Evolutionary conservation across 2,888 invertebrate species (phyloP), one percentile per base, ranked within the genome.

Genomic region (Brachypterus glaber): DNA sequence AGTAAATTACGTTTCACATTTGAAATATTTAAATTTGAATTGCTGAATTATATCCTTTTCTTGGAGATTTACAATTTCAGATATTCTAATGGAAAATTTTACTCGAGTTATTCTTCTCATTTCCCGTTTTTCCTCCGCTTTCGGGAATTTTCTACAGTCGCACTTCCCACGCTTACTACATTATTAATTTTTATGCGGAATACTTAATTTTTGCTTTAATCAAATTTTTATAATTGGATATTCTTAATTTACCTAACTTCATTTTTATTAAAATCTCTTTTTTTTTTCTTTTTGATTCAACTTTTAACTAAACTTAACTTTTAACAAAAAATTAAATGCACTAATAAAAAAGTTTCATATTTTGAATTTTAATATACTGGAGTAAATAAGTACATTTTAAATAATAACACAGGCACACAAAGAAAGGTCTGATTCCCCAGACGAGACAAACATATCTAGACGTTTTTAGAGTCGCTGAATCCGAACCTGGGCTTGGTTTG

Each of bases 11-110:
- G 45, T 57, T 53, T 56, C 57, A 49, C 53, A 48, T 57, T 57
- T 56, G 55, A 58, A 58, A 60, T 59, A 57, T 58, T 58, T 48
- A 57, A 58, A 57, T 58, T 55, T 57, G 56, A 55, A 58, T 56
- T 55, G 53, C 52, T 52, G 57, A 57, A 58, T 54, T 52, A 51
- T 53, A 51, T 48, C 49, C 48, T 47, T 48, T 47, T 47, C 44
- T 30, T 43, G 40, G 46, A 51, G 51, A 50, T 52, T 53, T 44
- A 41, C 51, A 48, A 52, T 49, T 51, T 48, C 35, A 46, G 51
- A 50, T 52, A 52, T 48, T 47, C 47, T 40, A 41, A 47, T 44
- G 44, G 46, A 38, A 38, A 38, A 38, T 38, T 38, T 38, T 33
- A 14, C 15, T 14, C 33, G 17, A 33, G 17, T 17, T 33, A 12